phyloP scores from a whole-genome alignment of 2,113 vertebrate genomes.

The Myxocyprinus asiaticus region DNA sequence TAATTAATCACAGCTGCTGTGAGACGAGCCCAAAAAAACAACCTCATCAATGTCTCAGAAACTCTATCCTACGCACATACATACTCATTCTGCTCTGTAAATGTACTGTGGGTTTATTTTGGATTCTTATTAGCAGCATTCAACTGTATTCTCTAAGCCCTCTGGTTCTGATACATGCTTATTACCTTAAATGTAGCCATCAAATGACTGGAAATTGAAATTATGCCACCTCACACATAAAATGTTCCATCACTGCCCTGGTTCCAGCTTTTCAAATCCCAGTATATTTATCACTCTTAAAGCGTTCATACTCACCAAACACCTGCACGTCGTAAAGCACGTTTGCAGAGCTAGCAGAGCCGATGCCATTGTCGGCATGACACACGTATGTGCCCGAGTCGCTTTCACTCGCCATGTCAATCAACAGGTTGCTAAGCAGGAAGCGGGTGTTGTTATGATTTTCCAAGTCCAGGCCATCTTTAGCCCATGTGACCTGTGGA shows the following conservation, averaged over 20 bases:
- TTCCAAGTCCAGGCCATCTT: constrained; percentile 81
- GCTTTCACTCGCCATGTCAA: constrained; percentile 84
- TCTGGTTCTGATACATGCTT: neutral
- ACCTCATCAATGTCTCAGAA: constrained; percentile 66
- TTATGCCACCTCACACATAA: neutral
- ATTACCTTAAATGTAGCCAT: neutral
- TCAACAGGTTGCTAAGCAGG: constrained; percentile 94
- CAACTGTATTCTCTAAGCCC: too few species aligned
- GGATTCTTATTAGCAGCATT: neutral
- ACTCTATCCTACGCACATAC: constrained; percentile 53
- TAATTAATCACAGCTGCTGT: constrained; percentile 75
- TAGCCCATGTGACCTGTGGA: constrained; percentile 90
- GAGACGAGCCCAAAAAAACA: constrained; percentile 69
- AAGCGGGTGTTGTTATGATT: constrained; percentile 91
- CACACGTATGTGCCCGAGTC: constrained; percentile 93
- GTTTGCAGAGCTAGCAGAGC: constrained; percentile 72
- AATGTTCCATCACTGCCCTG: too few species aligned
- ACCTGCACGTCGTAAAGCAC: constrained; percentile 93
- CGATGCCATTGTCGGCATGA: constrained; percentile 85
- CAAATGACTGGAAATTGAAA: constrained; percentile 23
- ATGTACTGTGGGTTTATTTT: constrained; percentile 29
- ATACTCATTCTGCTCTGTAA: constrained; percentile 22
- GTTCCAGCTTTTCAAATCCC: too few species aligned
- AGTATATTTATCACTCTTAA: too few species aligned
- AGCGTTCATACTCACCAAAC: constrained; percentile 82